A percentile compares a stretch with the other conserved stretches of the same genome.
Conservation (phyloP, 2,797 vertebrate species). For the Micrastur ruficollis region DNA sequence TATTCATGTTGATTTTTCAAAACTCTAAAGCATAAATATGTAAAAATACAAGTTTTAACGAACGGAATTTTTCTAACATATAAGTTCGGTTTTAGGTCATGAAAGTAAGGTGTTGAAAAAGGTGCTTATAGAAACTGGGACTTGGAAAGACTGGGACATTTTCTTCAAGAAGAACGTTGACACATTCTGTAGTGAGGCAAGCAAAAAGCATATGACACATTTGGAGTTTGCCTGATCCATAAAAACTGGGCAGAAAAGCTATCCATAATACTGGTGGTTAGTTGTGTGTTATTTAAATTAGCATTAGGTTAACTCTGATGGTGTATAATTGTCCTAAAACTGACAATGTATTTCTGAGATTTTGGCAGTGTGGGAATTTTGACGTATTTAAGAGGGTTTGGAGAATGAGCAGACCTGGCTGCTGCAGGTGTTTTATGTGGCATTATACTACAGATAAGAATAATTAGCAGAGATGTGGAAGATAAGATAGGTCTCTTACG, state of each 20-base stretch:
- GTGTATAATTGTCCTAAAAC: neutral
- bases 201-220: fast-evolving
- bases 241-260: neutral
- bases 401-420: neutral
- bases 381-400: neutral
- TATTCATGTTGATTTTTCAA: neutral
- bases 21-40: neutral
- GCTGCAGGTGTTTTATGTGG: neutral
- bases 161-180: neutral
- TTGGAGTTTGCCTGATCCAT: neutral
- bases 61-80: neutral
- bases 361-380: neutral
- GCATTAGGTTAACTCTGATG: fast-evolving
- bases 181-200: neutral
- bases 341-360: fast-evolving
- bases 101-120: neutral
- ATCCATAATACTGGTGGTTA: fast-evolving
- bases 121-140: neutral
- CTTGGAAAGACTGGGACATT: neutral
- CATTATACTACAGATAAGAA: neutral
- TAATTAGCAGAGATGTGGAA: neutral
- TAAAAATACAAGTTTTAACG: neutral
- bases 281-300: neutral
- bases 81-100: neutral
- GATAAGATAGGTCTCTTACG: neutral